Base-by-base conservation (phyloP, 2,113 vertebrate species). In the Percina caprodes region DNA sequence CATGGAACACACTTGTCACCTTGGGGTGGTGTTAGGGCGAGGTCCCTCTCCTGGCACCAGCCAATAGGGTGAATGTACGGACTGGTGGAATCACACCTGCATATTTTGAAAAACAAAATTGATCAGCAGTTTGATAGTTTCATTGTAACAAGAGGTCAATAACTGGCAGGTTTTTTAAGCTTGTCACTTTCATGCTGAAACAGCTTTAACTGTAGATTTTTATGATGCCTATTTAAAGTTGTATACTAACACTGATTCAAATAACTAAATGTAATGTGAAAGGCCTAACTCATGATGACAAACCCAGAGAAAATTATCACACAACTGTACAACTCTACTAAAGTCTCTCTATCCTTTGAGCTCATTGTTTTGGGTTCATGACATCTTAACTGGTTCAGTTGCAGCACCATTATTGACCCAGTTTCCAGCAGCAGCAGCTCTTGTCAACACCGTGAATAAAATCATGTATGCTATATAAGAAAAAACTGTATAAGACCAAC, bases 51-150 rank as follows among this genome's bases (percentile, higher is more conserved):
- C 87, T 97, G 96, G 92, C 98, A 99, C 98, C 98, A 99, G 91
- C 98, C 98, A 67, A 98, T 96, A 0, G 97, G 97, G 85, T 99
- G 98, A 90, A 99, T 98, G 92, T 99, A 99, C 0, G 98, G 98
- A 86, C 98, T 99, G 93, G 95, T 97, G 83, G 97, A 92, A 86
- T 99, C 98, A 94, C 98, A 99, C 98, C 98, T 99, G 85, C 68
- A 84, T 89, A 68, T 86, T 78, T 71, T 49, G 21, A 66, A 18
- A 77, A 79, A 69, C 21, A 80, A 56, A 13, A 65, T n/a, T 10
- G 30, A 52, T 15, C 0, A 39, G 19, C 39, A 45, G 19, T 61
- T 68, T n/a, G 2, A 15, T 30, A 30, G 39, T 46, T 33, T 61
- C 13, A 62, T 12, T 49, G 1, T 58, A 26, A 21, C 39, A 71